Evolutionary conservation across 2,797 vertebrate species (phyloP), one percentile per base, ranked within the genome.

Genomic region (Sitta carolinensis): DNA sequence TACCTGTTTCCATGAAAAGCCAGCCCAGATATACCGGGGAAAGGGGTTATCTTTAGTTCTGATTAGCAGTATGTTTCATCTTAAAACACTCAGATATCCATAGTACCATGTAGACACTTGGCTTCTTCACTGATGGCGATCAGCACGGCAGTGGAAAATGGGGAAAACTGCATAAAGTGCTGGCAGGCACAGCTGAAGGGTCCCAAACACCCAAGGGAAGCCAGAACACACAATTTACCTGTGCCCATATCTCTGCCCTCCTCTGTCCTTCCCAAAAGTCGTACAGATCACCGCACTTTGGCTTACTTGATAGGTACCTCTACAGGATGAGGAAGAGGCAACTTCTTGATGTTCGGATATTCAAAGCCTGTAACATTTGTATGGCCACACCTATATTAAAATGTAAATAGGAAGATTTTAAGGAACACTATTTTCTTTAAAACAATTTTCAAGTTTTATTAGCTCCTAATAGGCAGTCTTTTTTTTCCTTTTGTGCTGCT

Each of bases 361-460:
- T 64, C 13, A 19, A 84, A 76, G 29, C 11, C 59, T 2, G 1
- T 45, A 58, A n/a, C 7, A 34, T 80, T 42, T 64, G 19, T 38
- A 50, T 32, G 32, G 23, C 63, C n/a, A 10, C 40, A 48, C 5
- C 21, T 25, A 23, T 27, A 74, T 48, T 19, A 72, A 68, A 82
- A 83, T 29, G 13, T 83, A 64, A 61, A 63, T 8, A 83, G 36
- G 13, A 81, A 34, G 26, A 69, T 86, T 66, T 36, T 64, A 72
- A 68, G 22, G 20, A 17, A 11, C 7, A 36, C 10, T 36, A 36
- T 57, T 76, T 47, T 67, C 57, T 73, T 51, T 63, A 43, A 66
- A 86, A 76, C n/a, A 26, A 66, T 84, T 84, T 78, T 90, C 55
- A 62, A 47, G 6, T 75, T 84, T 93, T 58, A 55, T 75, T 84